Conservation (phyloP, 2,113 vertebrate species). For the Echinops telfairi region DNA sequence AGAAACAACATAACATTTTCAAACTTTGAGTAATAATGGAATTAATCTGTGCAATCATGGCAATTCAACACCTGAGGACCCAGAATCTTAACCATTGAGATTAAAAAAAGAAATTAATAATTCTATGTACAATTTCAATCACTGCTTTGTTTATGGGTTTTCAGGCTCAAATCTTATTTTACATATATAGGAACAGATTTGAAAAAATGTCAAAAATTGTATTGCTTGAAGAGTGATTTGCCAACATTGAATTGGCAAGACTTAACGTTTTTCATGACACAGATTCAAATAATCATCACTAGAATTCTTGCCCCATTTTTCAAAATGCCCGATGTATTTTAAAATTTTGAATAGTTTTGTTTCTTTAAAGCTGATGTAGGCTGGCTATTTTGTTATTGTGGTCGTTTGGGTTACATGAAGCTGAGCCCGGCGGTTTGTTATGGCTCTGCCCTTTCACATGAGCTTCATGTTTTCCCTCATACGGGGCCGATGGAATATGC, state of each 20-base stretch:
- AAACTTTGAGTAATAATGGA: conserved; percentile 8
- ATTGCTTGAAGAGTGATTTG: background rate
- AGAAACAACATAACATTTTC: conserved; percentile 57
- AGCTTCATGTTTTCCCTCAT: background rate
- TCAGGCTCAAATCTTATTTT: conserved; percentile 22
- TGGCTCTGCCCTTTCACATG: background rate
- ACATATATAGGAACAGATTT: background rate
- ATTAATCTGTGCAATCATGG: background rate
- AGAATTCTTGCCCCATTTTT: background rate
- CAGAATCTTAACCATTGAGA: conserved; percentile 29
- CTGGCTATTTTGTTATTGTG: background rate
- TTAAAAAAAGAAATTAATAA: conserved; percentile 53
- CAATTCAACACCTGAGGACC: background rate
- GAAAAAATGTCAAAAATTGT: background rate
- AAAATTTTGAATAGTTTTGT: background rate
- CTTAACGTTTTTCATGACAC: background rate
- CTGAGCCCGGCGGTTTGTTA: background rate
- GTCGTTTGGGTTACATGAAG: background rate
- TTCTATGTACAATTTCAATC: background rate
- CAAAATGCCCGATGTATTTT: background rate
- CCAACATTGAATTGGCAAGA: background rate
- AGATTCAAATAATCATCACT: background rate
- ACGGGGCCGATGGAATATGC: background rate
- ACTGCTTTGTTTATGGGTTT: conserved; percentile 31
- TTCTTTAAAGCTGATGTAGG: conserved; percentile 5